Conservation (phyloP, 2,888 invertebrate genomes). For the Mechanitis mazaeus region DNA sequence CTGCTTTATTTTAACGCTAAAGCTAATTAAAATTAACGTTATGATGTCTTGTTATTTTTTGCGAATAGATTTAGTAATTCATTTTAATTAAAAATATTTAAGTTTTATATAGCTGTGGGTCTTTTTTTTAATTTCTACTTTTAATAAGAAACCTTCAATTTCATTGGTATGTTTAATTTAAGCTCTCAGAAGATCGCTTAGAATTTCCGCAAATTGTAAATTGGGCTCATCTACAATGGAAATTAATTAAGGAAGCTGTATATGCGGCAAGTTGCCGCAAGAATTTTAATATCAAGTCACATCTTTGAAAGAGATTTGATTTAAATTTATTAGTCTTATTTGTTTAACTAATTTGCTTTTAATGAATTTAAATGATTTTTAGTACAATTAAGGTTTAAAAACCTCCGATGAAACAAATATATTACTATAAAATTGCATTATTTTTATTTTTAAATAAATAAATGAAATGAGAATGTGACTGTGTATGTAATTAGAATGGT, state of each 20-base stretch:
- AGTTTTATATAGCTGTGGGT: background rate
- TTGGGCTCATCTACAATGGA: slow-evolving; percentile 17
- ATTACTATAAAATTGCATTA: no score
- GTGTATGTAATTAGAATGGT: no score
- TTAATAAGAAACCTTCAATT: background rate
- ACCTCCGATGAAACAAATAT: no score
- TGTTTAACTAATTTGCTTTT: background rate
- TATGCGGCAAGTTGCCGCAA: slow-evolving; percentile 10
- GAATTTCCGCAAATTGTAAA: slow-evolving; percentile 18
- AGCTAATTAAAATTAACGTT: no score
- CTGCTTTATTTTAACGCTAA: background rate
- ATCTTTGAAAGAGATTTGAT: slow-evolving; percentile 4
- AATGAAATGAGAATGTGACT: no score
- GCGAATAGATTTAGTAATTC: background rate
- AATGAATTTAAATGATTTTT: background rate
- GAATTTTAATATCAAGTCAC: slow-evolving; percentile 17
- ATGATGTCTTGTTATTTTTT: background rate
- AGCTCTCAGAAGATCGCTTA: slow-evolving; percentile 18
- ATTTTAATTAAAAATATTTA: background rate
- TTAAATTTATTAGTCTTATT: slow-evolving; percentile 1
- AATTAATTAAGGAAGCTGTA: slow-evolving; percentile 24
- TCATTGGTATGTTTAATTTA: slow-evolving; percentile 16
- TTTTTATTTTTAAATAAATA: no score
- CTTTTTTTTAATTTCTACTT: background rate
- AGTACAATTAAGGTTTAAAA: no score